A percentile compares a stretch with the other conserved stretches of the same genome.
phyloP scores from a whole-genome alignment of 2,797 vertebrate species.

The Cyprinella venusta region DNA sequence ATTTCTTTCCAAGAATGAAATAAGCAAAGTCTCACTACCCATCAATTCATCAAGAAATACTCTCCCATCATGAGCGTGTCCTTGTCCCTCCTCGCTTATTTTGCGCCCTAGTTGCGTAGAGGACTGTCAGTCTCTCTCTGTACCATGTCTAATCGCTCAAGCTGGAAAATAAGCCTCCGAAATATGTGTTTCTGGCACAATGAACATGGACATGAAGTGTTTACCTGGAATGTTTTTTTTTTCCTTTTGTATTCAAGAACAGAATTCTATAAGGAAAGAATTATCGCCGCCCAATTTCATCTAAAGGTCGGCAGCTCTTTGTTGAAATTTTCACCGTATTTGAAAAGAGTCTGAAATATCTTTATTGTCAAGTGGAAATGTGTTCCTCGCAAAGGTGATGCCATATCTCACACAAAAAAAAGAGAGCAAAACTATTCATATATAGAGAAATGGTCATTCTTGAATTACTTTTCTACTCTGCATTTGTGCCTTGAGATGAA shows the following conservation, averaged over 20 bases:
- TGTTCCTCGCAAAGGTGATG: neutral
- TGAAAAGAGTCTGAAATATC: neutral
- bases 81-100: slow-evolving; percentile 19
- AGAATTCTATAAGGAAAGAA: neutral
- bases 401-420: neutral
- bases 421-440: neutral
- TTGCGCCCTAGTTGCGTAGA: slow-evolving; percentile 12
- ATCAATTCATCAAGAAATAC: slow-evolving; percentile 49
- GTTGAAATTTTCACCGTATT: neutral
- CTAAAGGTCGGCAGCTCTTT: neutral
- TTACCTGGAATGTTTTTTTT: slow-evolving; percentile 65
- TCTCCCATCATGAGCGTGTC: slow-evolving; percentile 30
- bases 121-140: slow-evolving; percentile 3
- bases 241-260: neutral
- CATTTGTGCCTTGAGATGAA: neutral
- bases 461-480: neutral
- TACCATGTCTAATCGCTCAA: slow-evolving; percentile 56
- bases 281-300: neutral
- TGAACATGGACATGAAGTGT: slow-evolving; percentile 73
- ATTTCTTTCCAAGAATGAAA: slow-evolving; percentile 52
- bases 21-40: slow-evolving; percentile 50
- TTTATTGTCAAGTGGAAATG: neutral
- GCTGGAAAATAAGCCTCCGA: slow-evolving; percentile 68
- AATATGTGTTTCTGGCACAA: slow-evolving; percentile 72
- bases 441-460: neutral